These are phyloP conservation scores for Uromys caudimaculatus DNA, from an alignment of 2,797 vertebrate genomes.

Conservation along the genomic window DNA sequence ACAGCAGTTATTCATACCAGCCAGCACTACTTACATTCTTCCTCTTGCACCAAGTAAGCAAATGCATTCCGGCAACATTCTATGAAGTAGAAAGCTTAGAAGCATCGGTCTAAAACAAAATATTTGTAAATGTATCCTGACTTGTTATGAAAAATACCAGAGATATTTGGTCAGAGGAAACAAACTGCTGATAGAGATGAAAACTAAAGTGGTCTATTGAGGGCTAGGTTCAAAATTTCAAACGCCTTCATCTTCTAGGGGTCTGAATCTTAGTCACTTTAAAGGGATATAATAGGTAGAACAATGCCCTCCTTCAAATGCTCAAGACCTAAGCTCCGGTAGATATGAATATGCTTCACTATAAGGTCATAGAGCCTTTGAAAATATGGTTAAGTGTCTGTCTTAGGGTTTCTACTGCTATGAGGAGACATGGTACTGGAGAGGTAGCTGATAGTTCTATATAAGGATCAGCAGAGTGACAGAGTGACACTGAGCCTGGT, in stretches of 20 bases:
- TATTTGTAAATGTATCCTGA: background rate
- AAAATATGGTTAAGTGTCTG: background rate
- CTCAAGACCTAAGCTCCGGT: background rate
- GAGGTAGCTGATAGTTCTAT: background rate
- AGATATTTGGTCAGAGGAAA: background rate
- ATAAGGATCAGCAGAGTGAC: background rate
- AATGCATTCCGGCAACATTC: background rate
- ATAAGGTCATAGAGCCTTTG: background rate
- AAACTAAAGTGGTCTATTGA: background rate
- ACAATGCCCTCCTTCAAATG: background rate
- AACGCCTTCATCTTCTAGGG: background rate
- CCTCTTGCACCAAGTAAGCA: background rate
- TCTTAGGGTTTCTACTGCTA: background rate
- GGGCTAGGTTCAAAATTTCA: background rate
- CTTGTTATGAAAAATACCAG: conserved; percentile 19
- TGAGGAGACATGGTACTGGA: background rate
- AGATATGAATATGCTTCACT: background rate
- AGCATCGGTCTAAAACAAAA: conserved; percentile 15
- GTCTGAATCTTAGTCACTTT: background rate
- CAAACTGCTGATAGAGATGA: background rate
- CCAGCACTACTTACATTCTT: background rate
- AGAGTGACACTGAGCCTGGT: background rate
- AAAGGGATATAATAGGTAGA: background rate
- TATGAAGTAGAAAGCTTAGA: background rate
- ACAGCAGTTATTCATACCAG: background rate